Evolutionary conservation across 2,888 invertebrate species (phyloP).

Genomic region (Aporophyla lueneburgensis): DNA sequence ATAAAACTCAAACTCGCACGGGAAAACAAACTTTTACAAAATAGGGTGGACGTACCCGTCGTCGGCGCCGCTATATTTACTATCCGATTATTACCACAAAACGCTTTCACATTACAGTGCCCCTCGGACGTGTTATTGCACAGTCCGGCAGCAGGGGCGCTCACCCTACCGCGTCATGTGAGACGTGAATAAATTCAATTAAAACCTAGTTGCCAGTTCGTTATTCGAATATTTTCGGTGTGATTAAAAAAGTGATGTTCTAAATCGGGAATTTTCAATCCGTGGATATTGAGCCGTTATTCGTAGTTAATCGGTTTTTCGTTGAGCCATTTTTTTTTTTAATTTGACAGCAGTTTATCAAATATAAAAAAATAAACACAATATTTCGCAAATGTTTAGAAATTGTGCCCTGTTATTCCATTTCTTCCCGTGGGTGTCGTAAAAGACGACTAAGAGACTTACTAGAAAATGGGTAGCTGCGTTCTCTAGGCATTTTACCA

Average conservation of each 20-base stretch:
- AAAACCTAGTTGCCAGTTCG: constrained; percentile 63
- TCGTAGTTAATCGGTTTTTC: constrained; percentile 6
- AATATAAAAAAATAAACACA: too few relatives aligned
- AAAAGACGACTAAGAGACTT: too few relatives aligned
- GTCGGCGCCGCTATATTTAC: constrained; percentile 76
- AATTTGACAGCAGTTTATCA: too few relatives aligned
- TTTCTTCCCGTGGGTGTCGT: too few relatives aligned
- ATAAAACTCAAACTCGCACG: constrained; percentile 57
- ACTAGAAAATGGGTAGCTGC: too few relatives aligned
- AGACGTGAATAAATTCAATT: constrained; percentile 69
- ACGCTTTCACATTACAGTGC: constrained; percentile 74
- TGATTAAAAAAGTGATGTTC: constrained; percentile 49
- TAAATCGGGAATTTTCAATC: constrained; percentile 32
- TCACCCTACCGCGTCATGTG: constrained; percentile 64
- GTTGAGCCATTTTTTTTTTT: background rate
- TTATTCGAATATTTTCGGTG: constrained; percentile 54
- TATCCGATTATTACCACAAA: constrained; percentile 81
- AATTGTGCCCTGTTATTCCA: background rate
- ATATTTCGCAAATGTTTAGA: background rate
- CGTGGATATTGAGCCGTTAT: background rate
- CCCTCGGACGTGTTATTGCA: constrained; percentile 72
- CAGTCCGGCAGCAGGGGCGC: constrained; percentile 62
- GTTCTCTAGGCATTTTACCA: too few relatives aligned
- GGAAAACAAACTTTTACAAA: constrained; percentile 67
- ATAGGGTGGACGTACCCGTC: constrained; percentile 67